Evolutionary conservation across 2,797 vertebrate genomes (phyloP).

Genomic region (Tokudaia muenninki): DNA sequence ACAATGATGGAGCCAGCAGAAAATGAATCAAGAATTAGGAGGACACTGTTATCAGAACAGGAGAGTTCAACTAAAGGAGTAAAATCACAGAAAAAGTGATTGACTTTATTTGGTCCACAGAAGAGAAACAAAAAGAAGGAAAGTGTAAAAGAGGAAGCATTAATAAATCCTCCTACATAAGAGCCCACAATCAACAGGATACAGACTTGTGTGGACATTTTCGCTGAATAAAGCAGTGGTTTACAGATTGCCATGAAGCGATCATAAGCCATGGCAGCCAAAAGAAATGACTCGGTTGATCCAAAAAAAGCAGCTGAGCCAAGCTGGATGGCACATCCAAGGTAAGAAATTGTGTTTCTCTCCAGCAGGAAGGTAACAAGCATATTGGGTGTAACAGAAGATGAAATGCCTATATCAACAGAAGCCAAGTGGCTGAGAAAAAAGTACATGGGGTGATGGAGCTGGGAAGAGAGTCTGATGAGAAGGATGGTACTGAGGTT

Average conservation of each 20-base stretch:
- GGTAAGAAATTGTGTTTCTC: conserved; percentile 74
- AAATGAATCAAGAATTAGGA: not conserved
- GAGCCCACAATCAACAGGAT: conserved; percentile 63
- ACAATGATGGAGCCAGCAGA: not conserved
- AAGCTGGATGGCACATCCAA: conserved; percentile 80
- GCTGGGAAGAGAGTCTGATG: no score
- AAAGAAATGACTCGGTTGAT: conserved; percentile 70
- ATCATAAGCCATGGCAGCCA: conserved; percentile 84
- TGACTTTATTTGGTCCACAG: conserved; percentile 67
- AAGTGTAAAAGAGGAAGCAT: conserved; percentile 16
- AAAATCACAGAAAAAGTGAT: conserved; percentile 79
- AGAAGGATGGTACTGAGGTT: no score
- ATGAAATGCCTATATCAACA: conserved; percentile 80
- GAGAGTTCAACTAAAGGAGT: conserved; percentile 64
- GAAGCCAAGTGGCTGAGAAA: no score
- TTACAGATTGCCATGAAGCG: conserved; percentile 76
- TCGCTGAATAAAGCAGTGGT: conserved; percentile 71
- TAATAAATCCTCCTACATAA: conserved; percentile 64
- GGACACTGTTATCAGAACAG: conserved; percentile 28
- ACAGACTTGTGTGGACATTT: conserved; percentile 74
- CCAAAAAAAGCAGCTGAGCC: conserved; percentile 73
- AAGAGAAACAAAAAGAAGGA: conserved; percentile 54
- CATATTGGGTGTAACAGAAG: conserved; percentile 79
- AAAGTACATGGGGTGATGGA: no score
- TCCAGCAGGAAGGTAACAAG: conserved; percentile 71